Evolutionary conservation across 2,113 vertebrate species (phyloP), one percentile per base, ranked within the genome.

Genomic region (Ovis canadensis): DNA sequence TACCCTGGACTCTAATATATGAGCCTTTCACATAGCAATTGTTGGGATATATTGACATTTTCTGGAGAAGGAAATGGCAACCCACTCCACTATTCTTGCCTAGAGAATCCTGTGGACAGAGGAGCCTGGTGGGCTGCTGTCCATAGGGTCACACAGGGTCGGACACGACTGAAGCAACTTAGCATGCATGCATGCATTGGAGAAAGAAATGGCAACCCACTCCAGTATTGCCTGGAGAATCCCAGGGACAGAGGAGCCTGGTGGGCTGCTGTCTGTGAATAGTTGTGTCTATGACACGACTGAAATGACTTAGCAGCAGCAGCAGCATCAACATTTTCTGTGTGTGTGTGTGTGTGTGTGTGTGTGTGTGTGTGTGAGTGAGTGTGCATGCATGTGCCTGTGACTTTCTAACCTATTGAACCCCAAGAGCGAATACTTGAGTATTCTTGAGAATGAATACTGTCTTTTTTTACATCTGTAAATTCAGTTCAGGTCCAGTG

Each of bases 101-200:
- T 62, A 1, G 31, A 33, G 31, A 64, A 33, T 64, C 31, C 31
- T 7, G 3, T 3, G 60, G 31, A 64, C 14, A 33, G 14, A 33
- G 3, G 14, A 64, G 60, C 3, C 60, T 64, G 60, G 6, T 64
- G 60, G 14, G 60, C 60, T 33, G 60, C 14, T 33, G 29, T 62
- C 29, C 3, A 16, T 62, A 6, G 29, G 60, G 29, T 33, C 1
- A 14, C 60, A 33, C 60, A 33, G 60, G 6, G 60, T 62, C 0
- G 1, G 60, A 62, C 29, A 62, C 0, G 1, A 33, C 60, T 62
- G 60, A 33, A 16, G 21, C 0, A 0, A 55, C 54, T 55, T 55
- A 55, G 54, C 19, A 54, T 54, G 17, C 54, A 54, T 54, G 17
- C 54, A 54, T 54, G 54, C 54, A 54, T 31, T 31, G 29, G 29